Percentiles rank a stretch among this genome's conserved stretches.
Evolutionary conservation across 1,140 invertebrate species (phyloP).

Genomic region (Musca vetustissima): DNA sequence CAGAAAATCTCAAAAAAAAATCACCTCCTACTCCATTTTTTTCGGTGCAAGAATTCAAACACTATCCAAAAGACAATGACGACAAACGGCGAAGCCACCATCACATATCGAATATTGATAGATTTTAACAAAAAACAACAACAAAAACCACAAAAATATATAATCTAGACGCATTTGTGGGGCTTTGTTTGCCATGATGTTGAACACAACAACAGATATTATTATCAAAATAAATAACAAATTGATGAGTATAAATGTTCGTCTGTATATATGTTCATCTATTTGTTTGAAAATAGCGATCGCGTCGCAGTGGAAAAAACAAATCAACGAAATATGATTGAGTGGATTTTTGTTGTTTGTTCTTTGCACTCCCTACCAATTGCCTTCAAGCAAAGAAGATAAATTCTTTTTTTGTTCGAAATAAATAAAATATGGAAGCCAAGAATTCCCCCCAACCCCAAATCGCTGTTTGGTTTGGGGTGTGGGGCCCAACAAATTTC

Average conservation of each 20-base stretch:
- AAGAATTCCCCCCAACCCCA: no score
- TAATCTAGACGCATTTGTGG: background rate
- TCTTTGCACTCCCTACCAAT: background rate
- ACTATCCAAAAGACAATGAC: no score
- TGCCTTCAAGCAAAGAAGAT: background rate
- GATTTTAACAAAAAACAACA: background rate
- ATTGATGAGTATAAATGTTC: no score
- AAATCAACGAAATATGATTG: constrained; percentile 26
- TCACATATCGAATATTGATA: background rate
- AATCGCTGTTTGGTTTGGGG: no score
- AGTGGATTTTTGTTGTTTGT: constrained; percentile 25
- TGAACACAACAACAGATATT: background rate
- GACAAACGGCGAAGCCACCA: no score
- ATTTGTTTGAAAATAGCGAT: background rate
- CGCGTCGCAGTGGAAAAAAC: background rate
- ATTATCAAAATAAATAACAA: constrained; percentile 8
- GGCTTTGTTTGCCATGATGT: background rate
- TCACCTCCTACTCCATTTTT: no score
- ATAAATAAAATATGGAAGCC: background rate
- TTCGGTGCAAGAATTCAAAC: no score
- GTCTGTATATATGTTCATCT: no score
- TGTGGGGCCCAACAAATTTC: no score
- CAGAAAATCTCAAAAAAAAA: no score
- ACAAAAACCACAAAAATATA: no score
- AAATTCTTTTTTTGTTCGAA: no score